These are phyloP conservation scores for Epinotia bilunana DNA, from an alignment of 2,888 invertebrate genomes.

Conservation along the genomic window DNA sequence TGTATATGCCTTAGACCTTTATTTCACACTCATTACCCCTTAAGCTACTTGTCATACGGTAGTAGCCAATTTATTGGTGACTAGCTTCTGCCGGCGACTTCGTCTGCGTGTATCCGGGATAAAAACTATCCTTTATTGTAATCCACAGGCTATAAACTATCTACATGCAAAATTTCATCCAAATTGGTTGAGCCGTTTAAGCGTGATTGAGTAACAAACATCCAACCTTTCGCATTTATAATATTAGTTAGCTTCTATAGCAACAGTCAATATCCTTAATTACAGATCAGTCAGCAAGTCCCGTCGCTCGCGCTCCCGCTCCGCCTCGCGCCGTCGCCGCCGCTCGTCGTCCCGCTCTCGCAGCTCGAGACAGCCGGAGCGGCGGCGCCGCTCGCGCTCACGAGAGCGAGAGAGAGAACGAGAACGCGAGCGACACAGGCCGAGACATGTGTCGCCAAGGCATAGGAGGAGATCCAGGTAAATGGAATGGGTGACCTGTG, in stretches of 20 bases:
- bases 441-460: constrained; percentile 66
- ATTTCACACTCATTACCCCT: no score
- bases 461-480: constrained; percentile 72
- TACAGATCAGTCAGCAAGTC: constrained; percentile 66
- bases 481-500: constrained; percentile 3
- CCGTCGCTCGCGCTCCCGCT: constrained; percentile 62
- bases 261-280: background rate
- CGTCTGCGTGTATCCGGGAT: no score
- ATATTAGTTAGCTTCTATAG: background rate
- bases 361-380: constrained; percentile 58
- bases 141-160: no score
- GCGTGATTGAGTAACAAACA: no score
- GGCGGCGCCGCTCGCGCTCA: constrained; percentile 58
- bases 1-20: no score
- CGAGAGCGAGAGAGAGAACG: constrained; percentile 62
- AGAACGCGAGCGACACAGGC: constrained; percentile 58
- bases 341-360: constrained; percentile 55
- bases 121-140: no score
- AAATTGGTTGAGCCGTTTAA: no score
- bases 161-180: no score
- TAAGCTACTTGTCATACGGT: no score
- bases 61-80: no score
- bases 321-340: constrained; percentile 57
- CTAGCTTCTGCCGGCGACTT: no score
- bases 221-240: no score